Evolutionary conservation across 2,888 invertebrate genomes (phyloP).

Genomic region (Mechanitis mazaeus): DNA sequence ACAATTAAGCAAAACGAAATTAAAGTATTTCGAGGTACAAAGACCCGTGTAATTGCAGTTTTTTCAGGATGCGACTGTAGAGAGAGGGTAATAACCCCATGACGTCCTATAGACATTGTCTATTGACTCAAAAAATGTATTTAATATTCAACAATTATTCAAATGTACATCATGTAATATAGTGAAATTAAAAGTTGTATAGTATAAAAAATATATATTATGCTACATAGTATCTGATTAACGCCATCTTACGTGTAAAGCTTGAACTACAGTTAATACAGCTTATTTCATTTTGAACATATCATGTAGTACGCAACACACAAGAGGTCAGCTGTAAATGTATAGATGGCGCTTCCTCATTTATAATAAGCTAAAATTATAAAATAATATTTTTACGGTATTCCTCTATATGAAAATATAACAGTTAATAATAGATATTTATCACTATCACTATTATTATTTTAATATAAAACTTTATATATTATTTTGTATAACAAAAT

Average conservation of each 20-base stretch:
- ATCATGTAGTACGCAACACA: too few relatives aligned
- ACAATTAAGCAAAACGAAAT: not conserved
- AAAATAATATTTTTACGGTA: too few relatives aligned
- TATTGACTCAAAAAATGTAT: slow-evolving; percentile 4
- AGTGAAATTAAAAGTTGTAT: not conserved
- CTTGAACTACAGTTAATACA: slow-evolving; percentile 1
- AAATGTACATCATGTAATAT: not conserved
- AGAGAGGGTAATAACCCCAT: slow-evolving; percentile 58
- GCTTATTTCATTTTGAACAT: too few relatives aligned
- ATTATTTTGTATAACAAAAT: too few relatives aligned
- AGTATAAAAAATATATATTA: not conserved
- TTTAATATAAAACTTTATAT: too few relatives aligned
- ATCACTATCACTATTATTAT: too few relatives aligned
- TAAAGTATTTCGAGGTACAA: not conserved
- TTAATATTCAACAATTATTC: not conserved
- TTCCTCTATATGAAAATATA: too few relatives aligned
- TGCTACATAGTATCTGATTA: not conserved
- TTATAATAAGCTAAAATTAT: too few relatives aligned
- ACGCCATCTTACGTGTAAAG: slow-evolving; percentile 24
- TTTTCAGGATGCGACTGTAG: slow-evolving; percentile 33
- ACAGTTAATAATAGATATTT: too few relatives aligned
- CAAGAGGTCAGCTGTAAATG: too few relatives aligned
- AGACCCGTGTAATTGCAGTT: slow-evolving; percentile 7
- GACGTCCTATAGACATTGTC: slow-evolving; percentile 43
- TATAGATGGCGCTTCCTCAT: too few relatives aligned